Evolutionary conservation across 2,888 invertebrate species (phyloP), one percentile per base, ranked within the genome.

Genomic region (Athalia circularis): DNA sequence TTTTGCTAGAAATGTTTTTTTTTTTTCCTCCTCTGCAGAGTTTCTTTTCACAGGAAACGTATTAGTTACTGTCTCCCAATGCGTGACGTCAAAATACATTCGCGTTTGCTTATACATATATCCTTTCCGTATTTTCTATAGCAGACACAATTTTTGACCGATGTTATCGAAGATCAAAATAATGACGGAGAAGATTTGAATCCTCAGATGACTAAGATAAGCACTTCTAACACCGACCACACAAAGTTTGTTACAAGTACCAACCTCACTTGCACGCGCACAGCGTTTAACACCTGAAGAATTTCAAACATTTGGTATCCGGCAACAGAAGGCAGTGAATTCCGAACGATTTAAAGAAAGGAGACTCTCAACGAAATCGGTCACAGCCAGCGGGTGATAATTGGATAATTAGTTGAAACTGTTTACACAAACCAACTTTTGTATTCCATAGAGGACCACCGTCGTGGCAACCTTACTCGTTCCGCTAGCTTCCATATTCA

Each of bases 401-500:
- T 72, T 72, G 59, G 59, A 72, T 72, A 57, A 72, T 72, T 72
- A 72, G 15, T 47, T 59, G 72, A 72, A 72, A 52, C 59, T 47
- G 45, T 9, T 45, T 45, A 59, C 59, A 70, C 72, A 72, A 72
- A 72, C 57, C 57, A 72, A 72, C 72, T 59, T 72, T 72, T 59
- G 72, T 59, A 29, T 59, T 59, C 57, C 72, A 11, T 5, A 43
- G 43, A 72, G 72, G 72, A 72, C 72, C 72, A 72, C 72, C 72
- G 13, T 72, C 72, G 72, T 72, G 47, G 72, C 29, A 47, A 15
- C 43, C 59, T 47, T 72, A 59, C 68, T 61, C 68, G 62, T 77
- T 77, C 65, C 68, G 62, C 77, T 77, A 68, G 77, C 77, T 77
- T 77, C 77, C 70, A 77, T 77, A 77, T 72, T 77, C 77, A 77